phyloP scores from a whole-genome alignment of 2,888 invertebrate genomes.

The Aleiodes leptofemur region DNA sequence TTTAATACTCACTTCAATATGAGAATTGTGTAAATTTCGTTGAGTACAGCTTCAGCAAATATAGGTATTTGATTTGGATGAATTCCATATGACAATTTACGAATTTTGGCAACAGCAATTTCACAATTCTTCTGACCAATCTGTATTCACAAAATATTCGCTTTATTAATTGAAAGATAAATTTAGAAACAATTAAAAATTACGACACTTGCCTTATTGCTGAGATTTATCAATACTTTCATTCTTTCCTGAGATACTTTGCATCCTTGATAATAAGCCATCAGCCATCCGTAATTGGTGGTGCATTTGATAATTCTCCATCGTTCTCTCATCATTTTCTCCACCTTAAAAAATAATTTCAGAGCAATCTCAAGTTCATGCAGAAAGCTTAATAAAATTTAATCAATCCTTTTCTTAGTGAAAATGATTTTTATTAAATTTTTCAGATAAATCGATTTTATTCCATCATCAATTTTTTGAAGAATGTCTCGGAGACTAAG shows the following conservation, averaged over 20 bases:
- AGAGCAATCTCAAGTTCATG: no score
- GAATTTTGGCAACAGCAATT: conserved; percentile 49
- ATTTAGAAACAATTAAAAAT: not conserved
- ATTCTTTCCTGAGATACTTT: conserved; percentile 51
- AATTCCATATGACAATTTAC: conserved; percentile 45
- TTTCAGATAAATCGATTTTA: no score
- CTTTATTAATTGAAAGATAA: not conserved
- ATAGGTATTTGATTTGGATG: conserved; percentile 55
- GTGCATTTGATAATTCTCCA: conserved; percentile 55
- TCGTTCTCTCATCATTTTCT: conserved; percentile 55
- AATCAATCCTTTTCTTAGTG: no score
- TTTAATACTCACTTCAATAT: conserved; percentile 52
- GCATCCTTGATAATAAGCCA: conserved; percentile 45
- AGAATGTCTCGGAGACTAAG: no score
- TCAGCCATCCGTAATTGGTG: conserved; percentile 57
- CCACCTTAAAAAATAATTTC: conserved; percentile 45
- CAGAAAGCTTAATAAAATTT: no score
- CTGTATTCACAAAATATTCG: conserved; percentile 36
- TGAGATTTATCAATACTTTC: conserved; percentile 49
- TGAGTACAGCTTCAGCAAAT: conserved; percentile 52
- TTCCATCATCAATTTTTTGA: no score
- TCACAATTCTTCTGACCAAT: conserved; percentile 55
- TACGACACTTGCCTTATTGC: conserved; percentile 53
- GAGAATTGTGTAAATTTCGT: conserved; percentile 53
- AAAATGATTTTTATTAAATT: no score